Conservation (phyloP, 2,888 invertebrate species). For the Patella pellucida region DNA sequence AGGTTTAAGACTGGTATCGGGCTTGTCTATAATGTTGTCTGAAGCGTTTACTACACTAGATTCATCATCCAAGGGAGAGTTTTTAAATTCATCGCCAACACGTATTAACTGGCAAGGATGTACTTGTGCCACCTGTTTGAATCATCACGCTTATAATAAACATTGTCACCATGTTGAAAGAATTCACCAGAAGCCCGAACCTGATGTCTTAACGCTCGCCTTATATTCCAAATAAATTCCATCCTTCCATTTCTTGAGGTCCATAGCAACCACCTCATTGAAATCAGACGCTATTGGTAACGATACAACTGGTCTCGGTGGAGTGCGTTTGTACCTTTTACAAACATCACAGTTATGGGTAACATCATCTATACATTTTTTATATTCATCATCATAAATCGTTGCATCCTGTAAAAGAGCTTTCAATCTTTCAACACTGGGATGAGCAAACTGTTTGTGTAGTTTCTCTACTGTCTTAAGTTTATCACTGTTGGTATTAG, state of each 20-base stretch:
- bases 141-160: conserved; percentile 28
- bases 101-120: conserved; percentile 26
- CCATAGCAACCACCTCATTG: conserved; percentile 26
- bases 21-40: no score
- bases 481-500: neutral
- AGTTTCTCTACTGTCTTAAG: neutral
- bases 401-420: no score
- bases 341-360: neutral
- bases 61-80: neutral
- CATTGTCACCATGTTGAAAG: conserved; percentile 28
- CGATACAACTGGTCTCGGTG: conserved; percentile 21
- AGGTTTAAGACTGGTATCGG: neutral
- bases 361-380: no score
- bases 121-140: conserved; percentile 27
- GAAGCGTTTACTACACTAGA: no score
- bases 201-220: conserved; percentile 26
- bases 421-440: neutral
- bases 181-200: conserved; percentile 21
- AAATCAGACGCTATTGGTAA: conserved; percentile 25
- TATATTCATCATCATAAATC: no score
- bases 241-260: conserved; percentile 13
- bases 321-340: conserved; percentile 9
- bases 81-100: conserved; percentile 16
- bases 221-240: conserved; percentile 19
- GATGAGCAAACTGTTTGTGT: neutral